Evolutionary conservation across 2,797 vertebrate species (phyloP), one percentile per base, ranked within the genome.

Genomic region (Mormyrus proboscirostris): DNA sequence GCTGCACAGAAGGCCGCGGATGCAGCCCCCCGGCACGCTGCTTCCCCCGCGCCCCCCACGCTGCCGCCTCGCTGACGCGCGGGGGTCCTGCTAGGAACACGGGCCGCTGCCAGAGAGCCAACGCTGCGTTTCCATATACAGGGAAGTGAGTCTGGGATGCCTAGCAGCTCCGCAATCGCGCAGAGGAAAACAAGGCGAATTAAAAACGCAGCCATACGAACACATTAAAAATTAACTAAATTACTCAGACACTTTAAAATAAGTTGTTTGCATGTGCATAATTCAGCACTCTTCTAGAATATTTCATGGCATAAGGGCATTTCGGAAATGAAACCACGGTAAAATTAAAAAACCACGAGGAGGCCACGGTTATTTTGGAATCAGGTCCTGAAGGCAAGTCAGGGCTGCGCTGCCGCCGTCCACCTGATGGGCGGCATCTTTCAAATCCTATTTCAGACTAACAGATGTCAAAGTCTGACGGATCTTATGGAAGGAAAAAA

Each of bases 1-100:
- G 90, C 91, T 91, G 89, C 69, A 44, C 90, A 82, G 87, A 85
- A 89, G 90, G 65, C 91, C 89, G 86, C 87, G 90, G 90, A 91
- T 89, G 88, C 90, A 90, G 89, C 88, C 89, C 33, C 79, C 86
- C 89, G 89, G 88, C 90, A 91, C 88, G 87, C 87, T 57, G 5
- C n/a, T 89, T 73, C 92, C 90, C 88, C 89, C 53, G 90, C 90
- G 57, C 82, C 51, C 89, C 90, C 89, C 90, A 38, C 10, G 88
- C 88, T 65, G 41, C 83, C 33, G 90, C 90, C 89, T 89, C 73
- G 19, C 25, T 19, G 76, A 82, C 1, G 19, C n/a, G 41, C 19
- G 2, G 41, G 76, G 76, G 76, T 47, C 16, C 76, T 22, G n/a
- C n/a, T 49, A 83, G 16, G 76, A 49, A 83, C 38, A 22, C 76